Base-by-base conservation (phyloP, 1,140 invertebrate species). In the Zaprionus capensis region DNA sequence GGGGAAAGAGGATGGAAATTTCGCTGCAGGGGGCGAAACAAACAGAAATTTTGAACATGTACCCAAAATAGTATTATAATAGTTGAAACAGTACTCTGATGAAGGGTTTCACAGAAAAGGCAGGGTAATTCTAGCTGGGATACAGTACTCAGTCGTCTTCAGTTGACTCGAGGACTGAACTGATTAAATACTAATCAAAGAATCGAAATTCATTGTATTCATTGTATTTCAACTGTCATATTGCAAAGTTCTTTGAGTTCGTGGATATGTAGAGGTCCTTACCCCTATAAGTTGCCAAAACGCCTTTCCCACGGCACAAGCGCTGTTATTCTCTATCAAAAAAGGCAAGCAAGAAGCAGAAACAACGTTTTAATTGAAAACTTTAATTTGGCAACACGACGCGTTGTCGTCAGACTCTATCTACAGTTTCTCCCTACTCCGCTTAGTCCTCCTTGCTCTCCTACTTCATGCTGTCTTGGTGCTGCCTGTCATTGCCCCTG, bases 351-450 rank as follows among this genome's bases (percentile, higher is more conserved):
- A 85, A 86, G 80, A 70, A 90, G 85, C 73, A 84, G 81, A 71
- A 81, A 78, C 76, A 69, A 82, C 84, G 77, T 85, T 90, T 90
- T 90, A 90, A 90, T 90, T 90, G 81, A 90, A 90, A 90, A 90
- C 76, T 90, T 90, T 90, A 90, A 90, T 90, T 90, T 90, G 72
- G 85, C 78, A 84, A 84, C 80, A 80, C 34, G 78, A 71, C 61
- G 69, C 34, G 51, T 51, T 41, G 22, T 41, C 53, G n/a, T 28
- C 24, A 44, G 41, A 9, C n/a, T 44, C 38, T 5, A 15, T 20
- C 20, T 65, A 26, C 17, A 26, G 20, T n/a, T 36, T 17, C 31
- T 36, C 36, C 49, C 49, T 24, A 34, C 20, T 55, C 31, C 20
- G 20, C 36, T 28, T 17, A 14, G 22, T 26, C 15, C 9, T 4